phyloP scores from a whole-genome alignment of 2,888 invertebrate genomes.

The Geophilus truncorum region DNA sequence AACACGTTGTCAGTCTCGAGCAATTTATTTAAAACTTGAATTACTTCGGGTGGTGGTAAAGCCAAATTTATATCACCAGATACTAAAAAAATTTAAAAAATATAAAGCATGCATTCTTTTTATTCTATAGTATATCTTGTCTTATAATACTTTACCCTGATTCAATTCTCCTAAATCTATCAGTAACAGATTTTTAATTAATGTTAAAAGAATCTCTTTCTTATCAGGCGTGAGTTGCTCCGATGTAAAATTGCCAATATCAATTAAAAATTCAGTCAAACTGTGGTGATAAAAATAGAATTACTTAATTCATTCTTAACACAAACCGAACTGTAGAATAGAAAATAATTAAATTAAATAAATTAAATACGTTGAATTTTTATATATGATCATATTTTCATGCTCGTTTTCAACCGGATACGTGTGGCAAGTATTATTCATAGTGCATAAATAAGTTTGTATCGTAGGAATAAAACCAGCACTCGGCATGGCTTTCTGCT shows the following conservation, averaged over 20 bases:
- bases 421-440: neutral
- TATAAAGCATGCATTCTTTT: no score
- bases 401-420: neutral
- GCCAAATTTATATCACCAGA: no score
- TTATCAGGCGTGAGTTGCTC: neutral
- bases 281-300: no score
- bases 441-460: neutral
- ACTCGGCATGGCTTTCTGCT: neutral
- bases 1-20: neutral
- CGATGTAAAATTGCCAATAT: neutral
- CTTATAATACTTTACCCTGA: no score
- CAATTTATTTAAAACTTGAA: neutral
- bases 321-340: neutral
- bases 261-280: neutral
- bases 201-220: neutral
- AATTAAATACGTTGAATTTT: neutral
- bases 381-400: neutral
- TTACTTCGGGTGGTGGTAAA: no score
- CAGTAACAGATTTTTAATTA: neutral
- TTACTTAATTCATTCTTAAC: neutral
- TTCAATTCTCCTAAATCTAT: neutral
- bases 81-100: no score
- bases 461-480: neutral
- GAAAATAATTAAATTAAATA: neutral
- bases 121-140: no score